These are phyloP conservation scores for Balaenoptera acutorostrata DNA, from an alignment of 2,113 vertebrate genomes.

Conservation along the genomic window DNA sequence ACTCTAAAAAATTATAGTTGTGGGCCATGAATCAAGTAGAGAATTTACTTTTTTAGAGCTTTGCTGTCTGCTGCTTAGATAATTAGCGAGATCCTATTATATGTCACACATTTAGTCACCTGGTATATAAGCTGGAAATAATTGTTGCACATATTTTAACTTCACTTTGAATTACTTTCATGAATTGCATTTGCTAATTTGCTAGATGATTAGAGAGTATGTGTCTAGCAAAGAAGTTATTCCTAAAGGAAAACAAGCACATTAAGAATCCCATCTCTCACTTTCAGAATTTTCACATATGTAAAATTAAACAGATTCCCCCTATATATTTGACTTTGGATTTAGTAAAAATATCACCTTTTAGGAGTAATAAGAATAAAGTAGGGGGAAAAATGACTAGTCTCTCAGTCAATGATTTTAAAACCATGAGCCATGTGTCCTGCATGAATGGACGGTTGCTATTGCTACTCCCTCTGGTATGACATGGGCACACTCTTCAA, in stretches of 20 bases:
- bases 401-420: not conserved
- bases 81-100: not conserved
- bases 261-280: not conserved
- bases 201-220: not conserved
- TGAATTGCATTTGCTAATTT: not conserved
- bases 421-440: not conserved
- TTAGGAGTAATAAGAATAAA: not conserved
- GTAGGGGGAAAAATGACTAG: not conserved
- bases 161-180: constrained; percentile 34
- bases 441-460: not conserved
- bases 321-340: not conserved
- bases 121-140: not conserved
- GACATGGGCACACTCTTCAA: not conserved
- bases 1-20: not conserved
- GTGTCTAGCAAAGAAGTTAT: not conserved
- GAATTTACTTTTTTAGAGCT: not conserved
- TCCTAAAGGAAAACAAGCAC: not conserved
- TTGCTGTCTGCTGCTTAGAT: not conserved
- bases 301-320: not conserved
- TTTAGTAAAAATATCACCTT: not conserved
- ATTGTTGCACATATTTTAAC: not conserved
- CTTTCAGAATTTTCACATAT: not conserved
- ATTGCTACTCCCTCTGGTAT: not conserved
- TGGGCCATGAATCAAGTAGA: not conserved
- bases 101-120: not conserved